These are phyloP conservation scores for Parambassis ranga DNA, from an alignment of 2,797 vertebrate species.

Conservation along the genomic window DNA sequence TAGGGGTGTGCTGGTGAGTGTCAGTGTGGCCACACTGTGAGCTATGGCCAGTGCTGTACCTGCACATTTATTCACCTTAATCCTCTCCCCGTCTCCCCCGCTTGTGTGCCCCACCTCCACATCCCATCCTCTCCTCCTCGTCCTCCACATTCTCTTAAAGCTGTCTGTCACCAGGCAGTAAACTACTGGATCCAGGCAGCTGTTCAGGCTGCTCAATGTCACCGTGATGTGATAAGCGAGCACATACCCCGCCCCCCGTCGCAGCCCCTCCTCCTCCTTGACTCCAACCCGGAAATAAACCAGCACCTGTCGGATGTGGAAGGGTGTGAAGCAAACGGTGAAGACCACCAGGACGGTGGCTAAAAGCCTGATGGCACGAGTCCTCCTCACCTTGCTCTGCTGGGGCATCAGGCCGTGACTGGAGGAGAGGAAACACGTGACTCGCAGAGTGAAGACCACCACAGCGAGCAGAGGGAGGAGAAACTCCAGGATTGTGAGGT, in stretches of 20 bases:
- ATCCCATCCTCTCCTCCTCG: constrained; percentile 56
- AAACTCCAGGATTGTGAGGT: constrained; percentile 90
- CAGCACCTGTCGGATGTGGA: constrained; percentile 87
- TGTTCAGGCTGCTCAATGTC: constrained; percentile 95
- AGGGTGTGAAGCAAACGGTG: constrained; percentile 93
- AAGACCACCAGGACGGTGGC: constrained; percentile 91
- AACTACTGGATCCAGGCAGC: constrained; percentile 95
- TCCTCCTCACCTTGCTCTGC: constrained; percentile 86
- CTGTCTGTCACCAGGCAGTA: constrained; percentile 97
- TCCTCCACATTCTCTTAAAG: constrained; percentile 82
- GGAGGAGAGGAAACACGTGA: constrained; percentile 87
- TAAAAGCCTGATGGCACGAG: constrained; percentile 88
- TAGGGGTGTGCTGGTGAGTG: constrained; percentile 43
- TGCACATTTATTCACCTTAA: constrained; percentile 44
- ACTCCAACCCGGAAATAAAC: constrained; percentile 81
- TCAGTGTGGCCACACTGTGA: constrained; percentile 61
- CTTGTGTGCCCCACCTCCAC: constrained; percentile 39
- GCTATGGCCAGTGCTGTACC: constrained; percentile 64
- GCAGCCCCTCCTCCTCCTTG: constrained; percentile 25
- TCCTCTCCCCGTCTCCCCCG: constrained; percentile 38
- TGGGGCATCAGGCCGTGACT: constrained; percentile 80
- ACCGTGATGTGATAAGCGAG: constrained; percentile 90
- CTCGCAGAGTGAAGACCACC: constrained; percentile 87
- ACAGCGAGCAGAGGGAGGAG: constrained; percentile 90
- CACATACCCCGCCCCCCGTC: constrained; percentile 50